Evolutionary conservation across 2,888 invertebrate genomes (phyloP), one percentile per base, ranked within the genome.

Genomic region (Drosophila mercatorum): DNA sequence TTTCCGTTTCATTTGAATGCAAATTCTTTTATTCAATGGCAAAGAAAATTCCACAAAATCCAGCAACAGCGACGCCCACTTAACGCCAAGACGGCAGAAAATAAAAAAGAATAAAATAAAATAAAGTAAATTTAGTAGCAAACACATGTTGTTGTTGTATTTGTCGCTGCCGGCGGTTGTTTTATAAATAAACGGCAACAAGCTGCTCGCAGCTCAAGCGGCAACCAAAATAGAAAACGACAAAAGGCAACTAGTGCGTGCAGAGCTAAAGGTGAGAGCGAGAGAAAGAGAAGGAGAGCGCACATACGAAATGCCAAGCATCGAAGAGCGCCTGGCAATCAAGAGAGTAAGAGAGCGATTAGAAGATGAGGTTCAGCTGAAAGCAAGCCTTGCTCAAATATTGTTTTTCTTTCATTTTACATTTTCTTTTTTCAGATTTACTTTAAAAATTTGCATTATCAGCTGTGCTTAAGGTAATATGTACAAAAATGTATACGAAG

Each of bases 111-210:
- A 34, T 34, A 44, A 44, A 17, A 22, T 14, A 22, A 26, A 41
- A 11, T 36, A 31, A 59, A 66, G 41, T 60, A 75, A 63, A 77
- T 75, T 66, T 63, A 71, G 66, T 47, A 47, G 31, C 40, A 57
- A 56, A 61, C 58, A 65, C 52, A 53, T 47, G 56, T 44, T 62
- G 28, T 43, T 51, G 12, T 28, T 74, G 78, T 68, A 68, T 62
- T 68, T 81, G 56, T 46, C 70, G 67, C 66, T 68, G 68, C 68
- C 81, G 64, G 64, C 74, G 69, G 68, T 71, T 78, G 67, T 70
- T 73, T 85, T 83, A 84, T 74, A 83, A 83, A 88, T 83, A 83
- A 83, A 85, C 76, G 69, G 76, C 73, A 78, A 81, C 88, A 80
- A 83, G 83, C 77, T 75, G 80, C 75, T 79, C 67, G 70, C 81